Base-by-base conservation (phyloP, 2,888 invertebrate species). In the Rutpela maculata region DNA sequence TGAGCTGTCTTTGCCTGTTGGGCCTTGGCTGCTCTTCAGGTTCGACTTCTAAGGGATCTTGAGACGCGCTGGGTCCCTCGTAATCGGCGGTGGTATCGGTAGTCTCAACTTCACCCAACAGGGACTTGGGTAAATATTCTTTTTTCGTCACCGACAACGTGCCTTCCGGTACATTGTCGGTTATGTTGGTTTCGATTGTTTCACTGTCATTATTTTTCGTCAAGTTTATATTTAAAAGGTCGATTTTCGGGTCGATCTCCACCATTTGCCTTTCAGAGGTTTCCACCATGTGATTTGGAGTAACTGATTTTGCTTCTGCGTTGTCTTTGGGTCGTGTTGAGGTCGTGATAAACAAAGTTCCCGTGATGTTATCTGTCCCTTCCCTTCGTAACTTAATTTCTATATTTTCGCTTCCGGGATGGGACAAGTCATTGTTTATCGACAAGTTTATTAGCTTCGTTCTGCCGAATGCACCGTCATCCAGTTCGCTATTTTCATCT, bases 1-100 rank as follows among this genome's bases (percentile, higher is more conserved):
- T 90, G 35, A 91, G 86, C 77, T 90, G 89, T 35, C 91, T 87
- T 72, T 91, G 90, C 67, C 91, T 85, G 83, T 91, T 91, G 2
- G 91, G 91, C 79, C 90, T 88, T 38, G 84, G 85, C 19, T 80
- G 83, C 66, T 82, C 79, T 11, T 76, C 81, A 18, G 80, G 79
- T 31, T 75, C 75, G 31, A 22, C 78, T 59, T 68, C 79, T 71
- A 72, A 60, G 2, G 19, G 69, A 22, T 68, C 65, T 19, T 75
- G 73, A 10, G 73, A 76, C 22, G 79, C 78, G 55, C 80, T 81
- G 50, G 70, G 70, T 38, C 76, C 78, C 31, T 75, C 77, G 12
- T 71, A 31, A 22, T 35, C 57, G 11, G 12, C 38, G 50, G 35
- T 43, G 55, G 62, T 74, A 38, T n/a, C 74, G 57, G 78, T 78